Conservation (phyloP, 2,113 vertebrate genomes). For the Gallinago undulata region DNA sequence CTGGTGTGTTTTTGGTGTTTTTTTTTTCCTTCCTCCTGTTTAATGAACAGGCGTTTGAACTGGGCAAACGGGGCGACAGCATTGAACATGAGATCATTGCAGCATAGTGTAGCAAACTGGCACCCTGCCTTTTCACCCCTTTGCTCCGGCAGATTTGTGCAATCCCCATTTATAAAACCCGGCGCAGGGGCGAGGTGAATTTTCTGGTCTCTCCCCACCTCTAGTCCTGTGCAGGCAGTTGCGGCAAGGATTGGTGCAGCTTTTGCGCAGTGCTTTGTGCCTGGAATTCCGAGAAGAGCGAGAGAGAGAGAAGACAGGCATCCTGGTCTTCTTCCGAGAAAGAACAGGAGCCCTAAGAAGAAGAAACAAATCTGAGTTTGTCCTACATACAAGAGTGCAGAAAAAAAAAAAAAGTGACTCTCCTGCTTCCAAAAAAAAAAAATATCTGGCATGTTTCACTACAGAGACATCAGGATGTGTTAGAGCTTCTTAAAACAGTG, state of each 20-base stretch:
- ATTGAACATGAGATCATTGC: conserved; percentile 79
- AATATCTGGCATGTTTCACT: conserved; percentile 64
- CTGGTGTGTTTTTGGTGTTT: background rate
- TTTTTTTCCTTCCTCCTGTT: conserved; percentile 8
- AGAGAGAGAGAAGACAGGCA: conserved; percentile 65
- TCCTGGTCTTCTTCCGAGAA: conserved; percentile 68
- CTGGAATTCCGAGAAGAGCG: conserved; percentile 77
- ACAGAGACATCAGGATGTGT: conserved; percentile 69
- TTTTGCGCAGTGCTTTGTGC: conserved; percentile 81
- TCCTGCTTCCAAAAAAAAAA: conserved; percentile 62
- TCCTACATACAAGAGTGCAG: conserved; percentile 69
- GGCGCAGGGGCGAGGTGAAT: conserved; percentile 72
- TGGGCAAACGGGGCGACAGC: conserved; percentile 72
- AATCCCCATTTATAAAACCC: conserved; percentile 74
- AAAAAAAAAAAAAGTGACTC: conserved; percentile 18
- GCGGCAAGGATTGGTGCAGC: conserved; percentile 78
- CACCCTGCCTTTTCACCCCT: conserved; percentile 79
- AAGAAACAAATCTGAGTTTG: conserved; percentile 72
- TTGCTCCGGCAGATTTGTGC: conserved; percentile 76
- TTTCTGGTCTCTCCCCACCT: conserved; percentile 74
- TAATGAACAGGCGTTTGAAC: conserved; percentile 75
- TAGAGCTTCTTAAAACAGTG: conserved; percentile 65
- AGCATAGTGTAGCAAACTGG: conserved; percentile 84
- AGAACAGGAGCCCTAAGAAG: conserved; percentile 65
- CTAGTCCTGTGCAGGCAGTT: conserved; percentile 69